Evolutionary conservation across 2,888 invertebrate genomes (phyloP), one percentile per base, ranked within the genome.

Genomic region (Spisula subtruncata): DNA sequence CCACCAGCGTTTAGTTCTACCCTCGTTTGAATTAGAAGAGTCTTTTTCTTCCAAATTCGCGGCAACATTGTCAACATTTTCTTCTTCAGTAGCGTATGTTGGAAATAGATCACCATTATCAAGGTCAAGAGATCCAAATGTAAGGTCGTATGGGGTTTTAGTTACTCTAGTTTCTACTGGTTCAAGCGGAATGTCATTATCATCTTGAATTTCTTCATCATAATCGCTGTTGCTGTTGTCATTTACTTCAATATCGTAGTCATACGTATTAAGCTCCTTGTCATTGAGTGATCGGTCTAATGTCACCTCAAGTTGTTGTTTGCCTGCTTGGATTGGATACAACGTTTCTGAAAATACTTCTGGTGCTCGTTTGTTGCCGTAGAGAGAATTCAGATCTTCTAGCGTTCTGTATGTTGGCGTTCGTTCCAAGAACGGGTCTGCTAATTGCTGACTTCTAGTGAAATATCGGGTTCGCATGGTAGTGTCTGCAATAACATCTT

Each of bases 321-420:
- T 88, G 16, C 87, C 87, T 10, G 83, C 71, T 35, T 88, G 87
- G 29, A 88, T 79, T 32, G 87, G 87, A 60, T 88, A 83, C 46
- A 83, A 41, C 0, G 32, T 41, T 41, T 88, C 87, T 5, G 87
- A 79, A 79, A 88, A 88, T 66, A 60, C 32, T 48, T 88, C 87
- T 29, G 87, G 87, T n/a, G 83, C 51, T 8, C 87, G 32, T 80
- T 88, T 88, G 41, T 80, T 79, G n/a, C 35, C n/a, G 5, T 71
- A 51, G 14, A 85, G 25, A 80, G 32, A n/a, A 56, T 56, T 85
- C 32, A 85, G 2, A 29, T 29, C 32, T 25, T 46, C 6, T 6
- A 85, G 20, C 25, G 18, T 54, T 32, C 75, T 25, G 10, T 75
- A 85, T 29, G 41, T 51, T 56, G n/a, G 32, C 25, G 85, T 56